Conservation (phyloP, 2,113 vertebrate species). For the Pygoscelis antarcticus region DNA sequence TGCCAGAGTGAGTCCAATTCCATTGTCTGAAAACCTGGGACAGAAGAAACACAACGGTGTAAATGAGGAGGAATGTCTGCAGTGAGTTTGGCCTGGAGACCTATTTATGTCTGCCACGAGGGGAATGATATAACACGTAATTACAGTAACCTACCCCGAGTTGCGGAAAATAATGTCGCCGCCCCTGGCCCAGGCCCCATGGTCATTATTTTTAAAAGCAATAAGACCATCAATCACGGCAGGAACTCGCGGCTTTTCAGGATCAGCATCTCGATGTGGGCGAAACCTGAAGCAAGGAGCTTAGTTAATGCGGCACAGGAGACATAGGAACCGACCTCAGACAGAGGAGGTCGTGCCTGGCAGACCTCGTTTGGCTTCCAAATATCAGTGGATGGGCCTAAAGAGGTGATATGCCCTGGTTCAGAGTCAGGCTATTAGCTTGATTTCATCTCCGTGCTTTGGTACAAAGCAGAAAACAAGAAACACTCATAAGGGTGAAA, state of each 20-base stretch:
- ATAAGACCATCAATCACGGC: conserved; percentile 60
- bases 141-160: conserved; percentile 56
- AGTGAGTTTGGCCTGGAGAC: background rate
- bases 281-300: conserved; percentile 35
- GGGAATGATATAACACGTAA: background rate
- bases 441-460: background rate
- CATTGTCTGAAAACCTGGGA: conserved; percentile 56
- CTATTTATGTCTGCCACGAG: background rate
- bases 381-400: background rate
- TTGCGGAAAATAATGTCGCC: conserved; percentile 60
- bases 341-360: background rate
- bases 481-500: background rate
- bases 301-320: background rate
- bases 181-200: conserved; percentile 37
- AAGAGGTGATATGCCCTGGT: background rate
- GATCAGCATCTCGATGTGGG: conserved; percentile 68
- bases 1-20: conserved; percentile 53
- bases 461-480: background rate
- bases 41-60: background rate
- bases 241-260: conserved; percentile 51
- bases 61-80: background rate
- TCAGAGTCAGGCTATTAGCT: background rate
- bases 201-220: conserved; percentile 71
- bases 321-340: background rate
- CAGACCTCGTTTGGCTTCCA: background rate